These are phyloP conservation scores for Ariopsis seemanni DNA, from an alignment of 2,113 vertebrate genomes.

Conservation along the genomic window DNA sequence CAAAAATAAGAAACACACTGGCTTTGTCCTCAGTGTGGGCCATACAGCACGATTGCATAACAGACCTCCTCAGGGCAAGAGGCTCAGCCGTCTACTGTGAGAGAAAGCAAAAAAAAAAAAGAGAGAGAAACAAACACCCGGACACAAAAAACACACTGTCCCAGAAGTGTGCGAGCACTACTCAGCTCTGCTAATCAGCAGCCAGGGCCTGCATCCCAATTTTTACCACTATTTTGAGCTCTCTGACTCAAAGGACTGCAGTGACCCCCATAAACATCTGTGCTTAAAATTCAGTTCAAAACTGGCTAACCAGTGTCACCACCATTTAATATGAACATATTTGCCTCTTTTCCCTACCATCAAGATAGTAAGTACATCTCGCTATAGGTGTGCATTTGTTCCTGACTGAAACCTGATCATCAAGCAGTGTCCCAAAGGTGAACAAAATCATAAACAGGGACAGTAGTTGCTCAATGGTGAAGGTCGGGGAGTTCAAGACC, in stretches of 20 bases:
- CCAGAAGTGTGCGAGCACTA: background rate
- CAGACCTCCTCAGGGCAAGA: slow-evolving; percentile 10
- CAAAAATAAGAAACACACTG: background rate
- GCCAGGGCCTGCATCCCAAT: slow-evolving; percentile 10
- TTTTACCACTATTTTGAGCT: slow-evolving; percentile 6
- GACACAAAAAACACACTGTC: background rate
- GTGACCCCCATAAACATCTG: background rate
- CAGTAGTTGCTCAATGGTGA: too few relatives aligned
- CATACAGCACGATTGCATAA: slow-evolving; percentile 43
- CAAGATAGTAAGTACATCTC: background rate
- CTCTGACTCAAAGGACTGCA: background rate
- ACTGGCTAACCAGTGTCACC: background rate
- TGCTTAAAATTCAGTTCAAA: background rate
- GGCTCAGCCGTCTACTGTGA: slow-evolving; percentile 14
- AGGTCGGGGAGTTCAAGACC: too few relatives aligned
- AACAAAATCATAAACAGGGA: background rate
- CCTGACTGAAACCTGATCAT: too few relatives aligned
- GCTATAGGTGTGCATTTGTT: background rate
- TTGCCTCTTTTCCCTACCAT: background rate
- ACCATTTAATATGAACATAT: background rate
- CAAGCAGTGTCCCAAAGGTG: background rate
- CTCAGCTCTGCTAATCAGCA: slow-evolving; percentile 1
- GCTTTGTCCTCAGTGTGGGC: slow-evolving; percentile 24
- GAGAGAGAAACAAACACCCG: background rate
- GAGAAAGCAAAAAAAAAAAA: background rate